Percentiles rank a stretch among this genome's conserved stretches.
Evolutionary conservation across 2,888 invertebrate species (phyloP).

Genomic region (Lamproptera curius): DNA sequence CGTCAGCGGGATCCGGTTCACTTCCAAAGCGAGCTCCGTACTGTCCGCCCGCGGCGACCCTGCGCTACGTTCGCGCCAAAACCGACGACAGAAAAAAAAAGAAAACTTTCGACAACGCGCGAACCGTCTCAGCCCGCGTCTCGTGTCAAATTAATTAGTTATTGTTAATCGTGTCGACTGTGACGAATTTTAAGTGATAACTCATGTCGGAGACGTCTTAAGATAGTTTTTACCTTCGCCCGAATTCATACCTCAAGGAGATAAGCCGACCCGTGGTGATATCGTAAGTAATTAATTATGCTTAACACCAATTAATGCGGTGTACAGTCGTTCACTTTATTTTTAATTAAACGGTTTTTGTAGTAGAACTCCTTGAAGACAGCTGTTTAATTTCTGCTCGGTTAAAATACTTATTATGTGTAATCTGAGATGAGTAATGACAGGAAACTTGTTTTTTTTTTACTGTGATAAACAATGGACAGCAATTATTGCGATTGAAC

Average conservation of each 20-base stretch:
- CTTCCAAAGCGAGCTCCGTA: constrained; percentile 52
- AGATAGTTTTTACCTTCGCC: constrained; percentile 27
- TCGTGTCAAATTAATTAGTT: neutral
- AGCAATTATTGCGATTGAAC: neutral
- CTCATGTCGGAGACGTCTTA: neutral
- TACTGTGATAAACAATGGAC: neutral
- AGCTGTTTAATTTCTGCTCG: constrained; percentile 13
- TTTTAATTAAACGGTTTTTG: constrained; percentile 32
- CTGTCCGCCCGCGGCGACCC: constrained; percentile 31
- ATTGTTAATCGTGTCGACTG: no score
- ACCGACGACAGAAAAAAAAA: constrained; percentile 26
- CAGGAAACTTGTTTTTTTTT: constrained; percentile 7
- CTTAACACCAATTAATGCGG: constrained; percentile 23
- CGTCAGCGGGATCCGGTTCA: constrained; percentile 49
- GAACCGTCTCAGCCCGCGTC: constrained; percentile 24
- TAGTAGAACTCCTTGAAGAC: constrained; percentile 36
- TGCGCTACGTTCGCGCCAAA: constrained; percentile 30
- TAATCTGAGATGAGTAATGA: constrained; percentile 10
- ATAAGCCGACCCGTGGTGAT: constrained; percentile 11
- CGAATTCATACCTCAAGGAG: constrained; percentile 33
- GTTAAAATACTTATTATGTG: constrained; percentile 15
- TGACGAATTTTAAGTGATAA: constrained; percentile 7
- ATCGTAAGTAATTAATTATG: constrained; percentile 33
- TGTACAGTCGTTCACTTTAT: constrained; percentile 29
- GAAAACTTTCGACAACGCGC: constrained; percentile 45